Conservation (phyloP, 2,888 invertebrate species). For the Leucophenga maculata region DNA sequence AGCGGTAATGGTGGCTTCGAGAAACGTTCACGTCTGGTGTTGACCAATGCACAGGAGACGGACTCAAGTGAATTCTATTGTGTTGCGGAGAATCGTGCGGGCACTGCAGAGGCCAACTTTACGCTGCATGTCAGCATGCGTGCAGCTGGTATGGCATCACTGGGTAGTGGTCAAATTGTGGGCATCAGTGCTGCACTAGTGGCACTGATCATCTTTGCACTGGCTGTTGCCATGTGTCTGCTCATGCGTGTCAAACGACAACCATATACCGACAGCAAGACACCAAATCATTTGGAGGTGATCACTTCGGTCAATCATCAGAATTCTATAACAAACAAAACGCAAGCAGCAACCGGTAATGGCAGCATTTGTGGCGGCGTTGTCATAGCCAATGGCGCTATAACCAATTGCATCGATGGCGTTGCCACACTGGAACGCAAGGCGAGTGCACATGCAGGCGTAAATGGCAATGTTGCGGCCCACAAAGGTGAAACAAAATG, state of each 20-base stretch:
- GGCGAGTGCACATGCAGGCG: conserved; percentile 40
- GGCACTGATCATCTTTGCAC: conserved; percentile 82
- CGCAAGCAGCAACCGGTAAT: conserved; percentile 71
- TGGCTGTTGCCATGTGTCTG: conserved; percentile 81
- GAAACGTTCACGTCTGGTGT: conserved; percentile 82
- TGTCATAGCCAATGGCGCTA: conserved; percentile 75
- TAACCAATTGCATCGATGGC: conserved; percentile 71
- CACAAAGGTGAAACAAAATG: conserved; percentile 69
- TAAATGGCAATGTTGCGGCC: conserved; percentile 28
- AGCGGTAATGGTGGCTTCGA: conserved; percentile 77
- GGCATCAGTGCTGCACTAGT: conserved; percentile 88
- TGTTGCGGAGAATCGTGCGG: conserved; percentile 91
- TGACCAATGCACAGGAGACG: conserved; percentile 87
- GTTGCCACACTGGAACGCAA: conserved; percentile 57
- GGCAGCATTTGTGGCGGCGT: conserved; percentile 74
- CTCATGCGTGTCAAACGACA: conserved; percentile 83
- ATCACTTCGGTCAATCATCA: conserved; percentile 78
- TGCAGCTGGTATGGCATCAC: conserved; percentile 84
- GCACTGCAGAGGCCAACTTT: conserved; percentile 90
- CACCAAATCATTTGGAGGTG: conserved; percentile 82
- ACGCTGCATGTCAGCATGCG: conserved; percentile 86
- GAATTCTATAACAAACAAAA: conserved; percentile 73
- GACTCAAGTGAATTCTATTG: conserved; percentile 90
- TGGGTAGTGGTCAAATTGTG: conserved; percentile 89
- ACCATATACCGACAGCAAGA: conserved; percentile 83